phyloP scores from a whole-genome alignment of 2,113 vertebrate species.

The Oplegnathus fasciatus region DNA sequence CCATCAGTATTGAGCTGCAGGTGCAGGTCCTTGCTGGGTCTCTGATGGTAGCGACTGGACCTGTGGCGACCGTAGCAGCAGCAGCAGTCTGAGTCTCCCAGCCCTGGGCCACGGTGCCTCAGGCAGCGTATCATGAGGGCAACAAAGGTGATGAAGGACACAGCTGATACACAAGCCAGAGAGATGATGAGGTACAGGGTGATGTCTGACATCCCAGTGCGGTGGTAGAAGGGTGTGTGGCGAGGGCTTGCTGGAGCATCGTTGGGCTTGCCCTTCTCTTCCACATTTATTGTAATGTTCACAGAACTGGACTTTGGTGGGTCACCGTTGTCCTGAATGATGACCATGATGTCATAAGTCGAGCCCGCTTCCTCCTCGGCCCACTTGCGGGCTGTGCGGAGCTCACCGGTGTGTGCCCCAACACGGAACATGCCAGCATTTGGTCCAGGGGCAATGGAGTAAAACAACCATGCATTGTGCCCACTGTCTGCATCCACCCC shows the following conservation, averaged over 20 bases:
- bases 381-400: constrained; percentile 84
- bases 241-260: constrained; percentile 81
- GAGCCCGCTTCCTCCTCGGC: constrained; percentile 83
- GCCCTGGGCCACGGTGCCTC: constrained; percentile 66
- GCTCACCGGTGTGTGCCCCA: constrained; percentile 88
- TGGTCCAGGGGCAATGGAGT: constrained; percentile 84
- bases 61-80: constrained; percentile 84
- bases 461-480: constrained; percentile 92
- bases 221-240: constrained; percentile 77
- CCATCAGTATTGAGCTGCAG: constrained; percentile 91
- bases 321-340: constrained; percentile 89
- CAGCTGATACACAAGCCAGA: constrained; percentile 87
- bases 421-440: constrained; percentile 88
- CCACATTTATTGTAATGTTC: constrained; percentile 87
- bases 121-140: constrained; percentile 87
- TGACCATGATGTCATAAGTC: constrained; percentile 84
- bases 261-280: constrained; percentile 83
- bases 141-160: constrained; percentile 87
- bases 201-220: constrained; percentile 82
- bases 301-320: constrained; percentile 85
- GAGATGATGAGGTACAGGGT: constrained; percentile 91
- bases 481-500: constrained; percentile 92
- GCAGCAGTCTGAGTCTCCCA: constrained; percentile 82
- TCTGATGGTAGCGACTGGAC: constrained; percentile 84
- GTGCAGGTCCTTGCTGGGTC: constrained; percentile 87